These are phyloP conservation scores for Lysiphlebus fabarum DNA, from an alignment of 1,140 invertebrate species.

Conservation along the genomic window DNA sequence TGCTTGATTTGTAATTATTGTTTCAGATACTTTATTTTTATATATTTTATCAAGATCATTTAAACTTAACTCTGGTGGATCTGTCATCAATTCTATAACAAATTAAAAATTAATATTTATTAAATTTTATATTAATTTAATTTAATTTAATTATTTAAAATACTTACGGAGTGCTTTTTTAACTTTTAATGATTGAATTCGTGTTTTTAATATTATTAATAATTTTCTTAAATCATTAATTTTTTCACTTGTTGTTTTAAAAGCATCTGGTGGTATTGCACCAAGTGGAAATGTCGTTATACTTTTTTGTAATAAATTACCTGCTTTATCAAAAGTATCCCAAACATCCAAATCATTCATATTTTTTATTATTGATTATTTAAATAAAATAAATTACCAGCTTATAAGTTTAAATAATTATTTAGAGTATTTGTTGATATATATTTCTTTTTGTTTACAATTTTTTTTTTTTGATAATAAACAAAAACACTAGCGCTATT, in stretches of 20 bases:
- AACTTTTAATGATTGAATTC: conserved; percentile 30
- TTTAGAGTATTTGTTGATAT: no score
- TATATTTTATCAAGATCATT: conserved; percentile 20
- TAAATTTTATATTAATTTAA: background rate
- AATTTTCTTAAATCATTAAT: conserved; percentile 28
- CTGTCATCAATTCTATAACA: background rate
- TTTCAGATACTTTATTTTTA: conserved; percentile 26
- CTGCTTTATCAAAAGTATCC: no score
- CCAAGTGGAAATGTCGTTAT: conserved; percentile 32
- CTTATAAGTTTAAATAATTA: no score
- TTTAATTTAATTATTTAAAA: background rate
- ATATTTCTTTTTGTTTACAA: no score
- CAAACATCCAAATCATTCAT: no score
- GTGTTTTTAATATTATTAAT: conserved; percentile 30
- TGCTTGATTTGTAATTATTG: conserved; percentile 26
- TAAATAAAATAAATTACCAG: no score
- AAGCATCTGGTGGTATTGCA: conserved; percentile 35
- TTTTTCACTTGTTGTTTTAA: conserved; percentile 36
- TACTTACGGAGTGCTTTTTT: conserved; percentile 4
- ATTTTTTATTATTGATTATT: no score
- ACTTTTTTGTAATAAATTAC: no score
- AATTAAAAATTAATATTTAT: background rate
- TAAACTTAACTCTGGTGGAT: conserved; percentile 4
- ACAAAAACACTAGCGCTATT: no score
- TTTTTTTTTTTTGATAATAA: no score